Evolutionary conservation across 2,888 invertebrate genomes (phyloP).

Genomic region (Frankliniella fusca): DNA sequence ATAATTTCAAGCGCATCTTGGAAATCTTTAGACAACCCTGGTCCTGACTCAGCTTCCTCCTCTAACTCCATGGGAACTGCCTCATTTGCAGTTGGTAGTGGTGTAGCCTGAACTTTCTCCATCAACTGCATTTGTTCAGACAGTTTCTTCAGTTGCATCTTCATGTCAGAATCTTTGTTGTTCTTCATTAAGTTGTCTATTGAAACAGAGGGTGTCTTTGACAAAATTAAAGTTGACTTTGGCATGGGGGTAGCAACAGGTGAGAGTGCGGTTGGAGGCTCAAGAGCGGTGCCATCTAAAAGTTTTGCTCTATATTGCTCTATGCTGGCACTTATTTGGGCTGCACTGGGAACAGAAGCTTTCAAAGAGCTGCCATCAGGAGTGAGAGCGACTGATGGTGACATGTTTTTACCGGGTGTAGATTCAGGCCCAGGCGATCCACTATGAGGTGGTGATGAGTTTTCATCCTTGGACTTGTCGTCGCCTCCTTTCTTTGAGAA

Average conservation of each 20-base stretch:
- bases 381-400: not conserved
- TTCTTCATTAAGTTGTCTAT: constrained; percentile 28
- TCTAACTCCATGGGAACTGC: constrained; percentile 26
- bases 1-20: constrained; percentile 64
- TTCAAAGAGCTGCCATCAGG: not conserved
- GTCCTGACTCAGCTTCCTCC: constrained; percentile 29
- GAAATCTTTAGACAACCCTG: constrained; percentile 57
- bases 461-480: constrained; percentile 43
- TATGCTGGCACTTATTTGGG: constrained; percentile 15
- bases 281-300: constrained; percentile 1
- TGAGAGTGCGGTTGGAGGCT: not conserved
- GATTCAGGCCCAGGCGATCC: constrained; percentile 36
- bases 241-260: not conserved
- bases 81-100: not conserved
- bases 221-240: constrained; percentile 32
- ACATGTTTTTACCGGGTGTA: constrained; percentile 24
- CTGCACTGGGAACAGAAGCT: not conserved
- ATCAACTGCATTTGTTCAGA: not conserved
- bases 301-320: not conserved
- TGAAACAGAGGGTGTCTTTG: constrained; percentile 31
- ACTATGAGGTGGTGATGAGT: constrained; percentile 36
- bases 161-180: constrained; percentile 24
- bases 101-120: constrained; percentile 26
- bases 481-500: constrained; percentile 37
- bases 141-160: not conserved